phyloP scores from a whole-genome alignment of 2,797 vertebrate genomes.

The Salmo trutta region DNA sequence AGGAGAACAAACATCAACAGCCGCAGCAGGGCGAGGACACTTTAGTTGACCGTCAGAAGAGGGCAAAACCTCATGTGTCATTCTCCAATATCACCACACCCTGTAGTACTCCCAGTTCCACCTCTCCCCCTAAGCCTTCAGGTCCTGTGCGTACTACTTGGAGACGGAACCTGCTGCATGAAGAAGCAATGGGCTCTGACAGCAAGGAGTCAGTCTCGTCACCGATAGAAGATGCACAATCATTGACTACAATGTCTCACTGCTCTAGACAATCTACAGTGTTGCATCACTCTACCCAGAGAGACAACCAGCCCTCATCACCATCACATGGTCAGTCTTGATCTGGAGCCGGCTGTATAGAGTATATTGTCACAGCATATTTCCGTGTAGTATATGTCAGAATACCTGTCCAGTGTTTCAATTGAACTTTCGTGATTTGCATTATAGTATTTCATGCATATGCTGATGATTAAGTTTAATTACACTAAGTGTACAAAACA shows the following conservation, averaged over 20 bases:
- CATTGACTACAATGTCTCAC: slow-evolving; percentile 25
- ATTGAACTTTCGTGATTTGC: neutral
- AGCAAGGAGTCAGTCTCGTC: slow-evolving; percentile 11
- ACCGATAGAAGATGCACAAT: slow-evolving; percentile 17
- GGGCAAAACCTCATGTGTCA: slow-evolving; percentile 30
- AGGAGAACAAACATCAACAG: slow-evolving; percentile 45
- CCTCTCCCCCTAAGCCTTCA: slow-evolving; percentile 34
- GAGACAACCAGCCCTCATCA: slow-evolving; percentile 6
- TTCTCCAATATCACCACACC: slow-evolving; percentile 39
- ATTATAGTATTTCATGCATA: neutral
- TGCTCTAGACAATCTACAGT: slow-evolving; percentile 39
- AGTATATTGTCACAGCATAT: slow-evolving; percentile 5
- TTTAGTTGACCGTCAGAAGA: slow-evolving; percentile 15
- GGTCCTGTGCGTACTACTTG: slow-evolving; percentile 38
- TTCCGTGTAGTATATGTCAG: neutral
- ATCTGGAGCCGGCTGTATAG: neutral
- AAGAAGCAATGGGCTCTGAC: slow-evolving; percentile 35
- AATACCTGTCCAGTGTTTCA: neutral
- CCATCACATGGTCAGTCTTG: slow-evolving; percentile 42
- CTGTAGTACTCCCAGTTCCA: slow-evolving; percentile 23
- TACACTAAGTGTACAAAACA: too few relatives aligned
- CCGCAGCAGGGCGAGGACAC: slow-evolving; percentile 10
- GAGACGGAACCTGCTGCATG: slow-evolving; percentile 61
- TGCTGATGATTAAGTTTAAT: too few relatives aligned
- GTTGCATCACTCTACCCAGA: slow-evolving; percentile 39